Base-by-base conservation (phyloP, 2,888 invertebrate genomes). In the Amaurobius ferox region DNA sequence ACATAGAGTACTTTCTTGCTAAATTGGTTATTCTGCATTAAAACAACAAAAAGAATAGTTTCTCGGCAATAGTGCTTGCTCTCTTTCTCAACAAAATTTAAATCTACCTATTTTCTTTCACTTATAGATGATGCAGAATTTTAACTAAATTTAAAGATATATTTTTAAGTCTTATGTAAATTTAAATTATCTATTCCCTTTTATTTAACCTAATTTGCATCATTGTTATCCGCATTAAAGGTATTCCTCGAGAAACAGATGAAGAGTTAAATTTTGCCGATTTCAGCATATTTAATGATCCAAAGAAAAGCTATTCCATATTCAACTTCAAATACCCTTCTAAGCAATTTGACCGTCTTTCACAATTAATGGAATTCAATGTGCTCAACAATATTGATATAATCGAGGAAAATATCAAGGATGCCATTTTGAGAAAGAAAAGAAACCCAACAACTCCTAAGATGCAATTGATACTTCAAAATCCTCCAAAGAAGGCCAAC, bases 361-460 rank as follows among this genome's bases (percentile, higher is more conserved):
- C 91, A n/a, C 88, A 91, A 85, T 89, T 92, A 44, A 91, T 91
- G 88, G 92, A 92, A 88, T 92, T 91, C 89, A 92, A 92, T 89
- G 91, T 91, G 0, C 88, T 91, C 16, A 81, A 90, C n/a, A 90
- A 91, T 79, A 72, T 91, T 32, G 90, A 91, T 40, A 89, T 89
- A 5, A 91, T 92, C n/a, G 91, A 90, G 71, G 88, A 90, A 19
- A 89, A 90, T 16, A 89, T 92, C 16, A 89, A 89, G 9, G 89
- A 90, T 35, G 89, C 89, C 16, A 89, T 92, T 40, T 71, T 55
- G n/a, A 74, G 86, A 44, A 86, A 74, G 28, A 79, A 66, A 23
- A 78, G 72, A 26, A 72, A 70, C 29, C n/a, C 66, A 11, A 19
- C 71, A 6, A 71, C 71, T 0, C 55, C 55, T 16, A 55, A 3